phyloP scores from a whole-genome alignment of 2,113 vertebrate species.

The Trinectes maculatus region DNA sequence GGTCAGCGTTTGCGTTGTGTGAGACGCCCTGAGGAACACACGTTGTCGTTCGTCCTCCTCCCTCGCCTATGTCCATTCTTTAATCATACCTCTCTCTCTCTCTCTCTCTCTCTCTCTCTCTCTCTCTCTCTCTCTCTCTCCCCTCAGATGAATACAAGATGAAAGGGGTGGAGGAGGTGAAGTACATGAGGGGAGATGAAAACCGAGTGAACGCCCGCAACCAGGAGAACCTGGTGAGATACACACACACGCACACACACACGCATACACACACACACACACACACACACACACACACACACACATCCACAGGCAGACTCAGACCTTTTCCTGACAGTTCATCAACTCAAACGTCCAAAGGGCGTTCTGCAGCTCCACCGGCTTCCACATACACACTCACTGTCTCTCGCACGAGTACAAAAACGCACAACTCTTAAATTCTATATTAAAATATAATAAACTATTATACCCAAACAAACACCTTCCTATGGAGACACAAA shows the following conservation, averaged over 20 bases:
- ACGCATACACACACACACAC: conserved; percentile 49
- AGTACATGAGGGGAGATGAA: conserved; percentile 85
- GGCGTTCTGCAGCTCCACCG: conserved; percentile 21
- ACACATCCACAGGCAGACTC: conserved; percentile 53
- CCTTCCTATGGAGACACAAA: too few species aligned
- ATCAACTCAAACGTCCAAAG: conserved; percentile 47
- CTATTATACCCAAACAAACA: too few species aligned
- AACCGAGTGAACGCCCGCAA: conserved; percentile 82
- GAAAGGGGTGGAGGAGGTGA: conserved; percentile 96
- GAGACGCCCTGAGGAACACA: conserved; percentile 5
- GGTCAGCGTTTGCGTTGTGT: conserved; percentile 15
- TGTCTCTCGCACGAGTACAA: conserved; percentile 19
- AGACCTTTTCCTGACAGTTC: conserved; percentile 55
- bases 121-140: background rate
- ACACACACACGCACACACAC: conserved; percentile 15
- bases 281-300: conserved; percentile 30
- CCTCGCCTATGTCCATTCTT: conserved; percentile 18
- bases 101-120: conserved; percentile 25
- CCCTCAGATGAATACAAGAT: conserved; percentile 94
- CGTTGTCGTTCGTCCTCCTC: conserved; percentile 21
- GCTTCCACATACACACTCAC: conserved; percentile 19
- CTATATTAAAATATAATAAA: too few species aligned
- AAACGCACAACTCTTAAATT: conserved; percentile 39
- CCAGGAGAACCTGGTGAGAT: conserved; percentile 85
- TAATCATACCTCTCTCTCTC: conserved; percentile 30